Evolutionary conservation across 2,797 vertebrate species (phyloP).

Genomic region (Ctenopoma kingsleyae): DNA sequence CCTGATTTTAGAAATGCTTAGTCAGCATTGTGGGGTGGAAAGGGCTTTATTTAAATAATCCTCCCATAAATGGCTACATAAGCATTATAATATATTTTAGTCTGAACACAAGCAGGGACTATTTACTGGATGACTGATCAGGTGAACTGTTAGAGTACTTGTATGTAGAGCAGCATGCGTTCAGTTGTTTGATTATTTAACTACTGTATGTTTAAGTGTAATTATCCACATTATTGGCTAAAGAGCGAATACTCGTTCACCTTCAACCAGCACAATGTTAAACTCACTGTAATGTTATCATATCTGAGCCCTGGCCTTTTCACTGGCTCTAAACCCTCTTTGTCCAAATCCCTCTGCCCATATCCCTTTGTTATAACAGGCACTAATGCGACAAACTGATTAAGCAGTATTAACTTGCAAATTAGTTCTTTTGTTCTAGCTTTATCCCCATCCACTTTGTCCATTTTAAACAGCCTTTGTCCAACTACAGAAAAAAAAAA

Average conservation of each 20-base stretch:
- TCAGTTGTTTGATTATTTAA: conserved; percentile 54
- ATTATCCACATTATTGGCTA: conserved; percentile 58
- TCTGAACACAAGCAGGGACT: conserved; percentile 39
- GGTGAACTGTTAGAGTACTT: conserved; percentile 27
- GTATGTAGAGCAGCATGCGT: conserved; percentile 11
- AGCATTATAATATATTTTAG: conserved; percentile 51
- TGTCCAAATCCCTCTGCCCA: conserved; percentile 74
- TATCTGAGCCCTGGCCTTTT: conserved; percentile 69
- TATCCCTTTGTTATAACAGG: conserved; percentile 72
- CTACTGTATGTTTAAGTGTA: conserved; percentile 52
- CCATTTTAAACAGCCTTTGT: conserved; percentile 66
- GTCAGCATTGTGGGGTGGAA: conserved; percentile 52
- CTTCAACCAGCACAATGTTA: conserved; percentile 72
- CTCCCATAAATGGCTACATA: conserved; percentile 48
- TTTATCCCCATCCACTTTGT: conserved; percentile 67
- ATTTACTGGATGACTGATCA: conserved; percentile 59
- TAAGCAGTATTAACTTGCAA: conserved; percentile 79
- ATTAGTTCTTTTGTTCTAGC: conserved; percentile 78
- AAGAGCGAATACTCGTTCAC: conserved; percentile 58
- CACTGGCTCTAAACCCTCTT: conserved; percentile 65
- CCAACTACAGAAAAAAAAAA: conserved; percentile 30
- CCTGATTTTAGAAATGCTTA: conserved; percentile 57
- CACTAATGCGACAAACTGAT: conserved; percentile 77
- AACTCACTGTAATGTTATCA: conserved; percentile 68
- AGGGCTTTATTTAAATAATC: conserved; percentile 65